Base-by-base conservation (phyloP, 2,888 invertebrate species). In the Micropterix aruncella region DNA sequence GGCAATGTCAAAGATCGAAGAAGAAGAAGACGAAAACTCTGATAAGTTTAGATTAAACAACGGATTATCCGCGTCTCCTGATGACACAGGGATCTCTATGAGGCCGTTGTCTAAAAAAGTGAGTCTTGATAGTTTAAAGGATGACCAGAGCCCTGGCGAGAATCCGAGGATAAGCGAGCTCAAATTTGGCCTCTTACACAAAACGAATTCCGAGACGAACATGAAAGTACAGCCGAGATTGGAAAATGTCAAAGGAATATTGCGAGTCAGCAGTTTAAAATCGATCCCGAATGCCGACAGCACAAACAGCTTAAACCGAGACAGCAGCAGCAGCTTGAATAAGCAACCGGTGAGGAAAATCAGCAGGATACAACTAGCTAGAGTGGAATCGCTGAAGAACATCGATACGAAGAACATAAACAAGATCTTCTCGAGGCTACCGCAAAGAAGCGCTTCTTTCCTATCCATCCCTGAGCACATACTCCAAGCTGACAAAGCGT, bases 1-100 rank as follows among this genome's bases (percentile, higher is more conserved):
- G 44, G 63, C 65, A 37, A 70, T 71, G 60, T 70, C 68, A 47
- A 70, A 70, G 51, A 71, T 71, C 16, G 71, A 70, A 19, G 66
- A 66, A 55, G 71, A 71, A 54, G 70, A 68, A 47, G 49, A 49
- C 17, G 49, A 49, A n/a, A 46, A 50, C 18, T 19, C 37, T 7
- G 27, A 27, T 12, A 27, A 27, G 27, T n/a, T n/a, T n/a, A n/a
- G n/a, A n/a, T n/a, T n/a, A n/a, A n/a, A n/a, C n/a, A n/a, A n/a
- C n/a, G n/a, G n/a, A n/a, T n/a, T n/a, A 7, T 27, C 27, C 12
- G 12, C 27, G 27, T 12, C 27, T 7, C 27, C 27, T 7, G 27
- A 27, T 7, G 27, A 27, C 12, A 7, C 12, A 7, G 27, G 27
- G 12, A 27, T 27, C 5, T 5, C 12, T 7, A 27, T 27, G 27